Conservation (phyloP, 2,888 invertebrate genomes). For the Tachina fera region DNA sequence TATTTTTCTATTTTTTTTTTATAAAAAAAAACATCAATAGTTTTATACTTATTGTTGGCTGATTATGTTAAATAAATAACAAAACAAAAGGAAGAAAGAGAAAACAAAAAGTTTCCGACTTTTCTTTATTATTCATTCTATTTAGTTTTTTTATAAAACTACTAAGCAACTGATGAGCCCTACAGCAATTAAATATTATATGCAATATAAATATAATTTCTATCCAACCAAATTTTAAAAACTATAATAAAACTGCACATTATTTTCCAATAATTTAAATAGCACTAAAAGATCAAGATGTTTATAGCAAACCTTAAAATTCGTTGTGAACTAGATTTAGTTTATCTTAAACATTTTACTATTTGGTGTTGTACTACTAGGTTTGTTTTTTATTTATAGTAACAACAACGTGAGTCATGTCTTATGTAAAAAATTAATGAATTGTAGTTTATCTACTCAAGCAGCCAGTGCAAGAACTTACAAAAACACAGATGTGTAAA, state of each 20-base stretch:
- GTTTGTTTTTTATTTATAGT: conserved; percentile 46
- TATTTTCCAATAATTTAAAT: too few species aligned
- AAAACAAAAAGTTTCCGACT: conserved; percentile 4
- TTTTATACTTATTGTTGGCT: conserved; percentile 38
- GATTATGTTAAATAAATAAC: conserved; percentile 54
- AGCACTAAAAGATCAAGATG: too few species aligned
- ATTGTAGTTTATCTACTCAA: conserved; percentile 65
- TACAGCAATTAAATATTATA: too few species aligned
- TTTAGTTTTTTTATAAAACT: conserved; percentile 15
- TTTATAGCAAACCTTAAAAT: background rate
- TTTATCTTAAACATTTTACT: conserved; percentile 1
- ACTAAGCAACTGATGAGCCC: too few species aligned
- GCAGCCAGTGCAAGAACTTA: conserved; percentile 31
- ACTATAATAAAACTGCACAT: too few species aligned
- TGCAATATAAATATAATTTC: too few species aligned
- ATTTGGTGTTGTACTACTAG: background rate
- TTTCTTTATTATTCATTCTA: background rate
- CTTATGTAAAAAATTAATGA: conserved; percentile 67
- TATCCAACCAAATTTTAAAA: too few species aligned
- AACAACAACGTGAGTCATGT: conserved; percentile 61
- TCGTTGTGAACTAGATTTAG: background rate
- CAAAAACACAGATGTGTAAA: background rate
- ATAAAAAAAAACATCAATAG: conserved; percentile 21
- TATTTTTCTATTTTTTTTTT: conserved; percentile 4
- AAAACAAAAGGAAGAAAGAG: background rate